Percentiles rank a stretch among this genome's conserved stretches.
Evolutionary conservation across 2,797 vertebrate species (phyloP).

Genomic region (Gallinago stenura): DNA sequence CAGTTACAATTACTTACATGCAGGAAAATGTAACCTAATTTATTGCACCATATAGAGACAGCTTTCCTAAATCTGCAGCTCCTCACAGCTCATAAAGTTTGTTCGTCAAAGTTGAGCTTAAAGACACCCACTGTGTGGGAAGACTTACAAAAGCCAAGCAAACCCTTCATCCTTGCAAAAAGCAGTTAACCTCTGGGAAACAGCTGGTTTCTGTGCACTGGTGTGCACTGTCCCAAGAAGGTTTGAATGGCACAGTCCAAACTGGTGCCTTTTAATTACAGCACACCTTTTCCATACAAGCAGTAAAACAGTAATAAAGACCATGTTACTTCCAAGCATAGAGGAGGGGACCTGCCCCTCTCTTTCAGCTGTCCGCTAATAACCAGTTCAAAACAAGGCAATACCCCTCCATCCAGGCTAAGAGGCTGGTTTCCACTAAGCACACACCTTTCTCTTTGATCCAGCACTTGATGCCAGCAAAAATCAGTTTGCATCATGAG

Average conservation of each 20-base stretch:
- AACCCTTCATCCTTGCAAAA: neutral
- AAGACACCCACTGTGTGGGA: neutral
- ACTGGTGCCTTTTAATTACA: fast-evolving
- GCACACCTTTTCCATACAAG: neutral
- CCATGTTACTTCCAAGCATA: neutral
- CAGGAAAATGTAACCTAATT: neutral
- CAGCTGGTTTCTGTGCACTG: neutral
- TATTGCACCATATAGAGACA: neutral
- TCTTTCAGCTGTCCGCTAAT: neutral
- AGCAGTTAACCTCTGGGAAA: neutral
- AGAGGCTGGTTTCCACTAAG: neutral
- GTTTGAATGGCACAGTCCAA: neutral
- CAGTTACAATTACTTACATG: neutral
- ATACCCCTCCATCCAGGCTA: too few relatives aligned
- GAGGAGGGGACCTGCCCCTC: neutral
- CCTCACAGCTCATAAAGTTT: neutral
- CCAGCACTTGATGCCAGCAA: neutral
- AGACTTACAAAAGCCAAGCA: neutral
- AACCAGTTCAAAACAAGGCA: neutral
- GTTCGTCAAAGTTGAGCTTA: neutral
- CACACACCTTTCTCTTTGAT: neutral
- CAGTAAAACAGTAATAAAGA: neutral
- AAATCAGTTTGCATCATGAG: neutral
- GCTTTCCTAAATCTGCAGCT: neutral
- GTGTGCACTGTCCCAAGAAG: neutral